phyloP scores from a whole-genome alignment of 2,888 invertebrate species.

The Oscheius sp. region DNA sequence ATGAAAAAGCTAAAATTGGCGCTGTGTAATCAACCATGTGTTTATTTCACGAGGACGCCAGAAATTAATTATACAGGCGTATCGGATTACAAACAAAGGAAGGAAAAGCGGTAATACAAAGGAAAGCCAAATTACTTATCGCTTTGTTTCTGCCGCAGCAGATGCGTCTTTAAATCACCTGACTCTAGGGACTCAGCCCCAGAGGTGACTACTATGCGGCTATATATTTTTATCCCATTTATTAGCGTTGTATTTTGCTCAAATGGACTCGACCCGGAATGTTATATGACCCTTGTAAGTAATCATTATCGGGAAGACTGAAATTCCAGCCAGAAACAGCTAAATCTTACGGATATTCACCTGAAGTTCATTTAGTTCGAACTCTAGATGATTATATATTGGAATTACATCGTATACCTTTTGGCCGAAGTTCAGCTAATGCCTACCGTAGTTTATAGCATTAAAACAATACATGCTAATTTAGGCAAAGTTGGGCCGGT shows the following conservation, averaged over 20 bases:
- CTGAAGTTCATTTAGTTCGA: conserved; percentile 72
- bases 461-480: background rate
- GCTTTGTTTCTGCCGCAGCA: conserved; percentile 11
- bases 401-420: conserved; percentile 75
- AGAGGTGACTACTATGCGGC: too few species aligned
- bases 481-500: conserved; percentile 23
- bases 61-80: background rate
- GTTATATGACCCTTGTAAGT: conserved; percentile 32
- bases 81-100: background rate
- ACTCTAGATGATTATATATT: conserved; percentile 73
- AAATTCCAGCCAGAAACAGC: conserved; percentile 69
- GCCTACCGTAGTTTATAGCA: too few species aligned
- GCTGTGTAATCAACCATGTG: too few species aligned
- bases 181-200: too few species aligned
- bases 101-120: too few species aligned
- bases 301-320: background rate
- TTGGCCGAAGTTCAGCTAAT: conserved; percentile 32
- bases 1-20: too few species aligned
- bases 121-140: too few species aligned
- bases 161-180: background rate
- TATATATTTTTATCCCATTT: too few species aligned
- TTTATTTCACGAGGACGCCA: background rate
- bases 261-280: conserved; percentile 31
- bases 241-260: too few species aligned
- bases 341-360: conserved; percentile 72